These are phyloP conservation scores for Chiroxiphia lanceolata DNA, from an alignment of 2,797 vertebrate genomes.

Conservation along the genomic window DNA sequence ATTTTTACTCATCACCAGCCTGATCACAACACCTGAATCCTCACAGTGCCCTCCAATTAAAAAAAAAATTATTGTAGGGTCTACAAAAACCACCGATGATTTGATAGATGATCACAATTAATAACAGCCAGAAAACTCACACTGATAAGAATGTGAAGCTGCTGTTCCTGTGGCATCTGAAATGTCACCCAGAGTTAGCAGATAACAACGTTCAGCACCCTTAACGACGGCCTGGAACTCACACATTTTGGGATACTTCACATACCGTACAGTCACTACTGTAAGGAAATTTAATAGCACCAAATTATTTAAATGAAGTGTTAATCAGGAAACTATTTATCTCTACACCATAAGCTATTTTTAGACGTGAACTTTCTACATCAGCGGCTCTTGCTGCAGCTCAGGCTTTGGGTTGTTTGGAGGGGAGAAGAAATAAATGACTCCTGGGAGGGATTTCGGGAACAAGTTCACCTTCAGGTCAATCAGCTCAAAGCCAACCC, in stretches of 20 bases:
- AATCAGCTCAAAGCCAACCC: not conserved
- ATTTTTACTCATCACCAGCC: not conserved
- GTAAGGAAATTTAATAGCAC: slow-evolving; percentile 30
- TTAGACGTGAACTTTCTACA: slow-evolving; percentile 58
- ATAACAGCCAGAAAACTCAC: not conserved
- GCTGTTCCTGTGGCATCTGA: not conserved
- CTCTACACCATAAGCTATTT: slow-evolving; percentile 40
- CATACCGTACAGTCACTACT: slow-evolving; percentile 3
- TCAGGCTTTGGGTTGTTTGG: slow-evolving; percentile 48
- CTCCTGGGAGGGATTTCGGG: slow-evolving; percentile 9
- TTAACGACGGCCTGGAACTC: not conserved
- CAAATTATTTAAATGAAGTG: slow-evolving; percentile 48
- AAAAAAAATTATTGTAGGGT: not conserved
- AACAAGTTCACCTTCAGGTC: slow-evolving; percentile 30
- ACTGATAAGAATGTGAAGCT: not conserved
- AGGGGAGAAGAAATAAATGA: slow-evolving; percentile 29
- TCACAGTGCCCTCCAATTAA: not conserved
- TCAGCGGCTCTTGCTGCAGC: not conserved
- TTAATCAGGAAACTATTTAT: slow-evolving; percentile 61
- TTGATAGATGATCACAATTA: slow-evolving; percentile 37
- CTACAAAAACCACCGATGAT: not conserved
- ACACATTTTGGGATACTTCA: slow-evolving; percentile 38
- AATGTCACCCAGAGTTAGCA: slow-evolving; percentile 41
- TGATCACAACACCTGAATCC: not conserved
- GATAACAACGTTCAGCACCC: slow-evolving; percentile 3